Evolutionary conservation across 2,888 invertebrate genomes (phyloP).

Genomic region (Oligia fasciuncula): DNA sequence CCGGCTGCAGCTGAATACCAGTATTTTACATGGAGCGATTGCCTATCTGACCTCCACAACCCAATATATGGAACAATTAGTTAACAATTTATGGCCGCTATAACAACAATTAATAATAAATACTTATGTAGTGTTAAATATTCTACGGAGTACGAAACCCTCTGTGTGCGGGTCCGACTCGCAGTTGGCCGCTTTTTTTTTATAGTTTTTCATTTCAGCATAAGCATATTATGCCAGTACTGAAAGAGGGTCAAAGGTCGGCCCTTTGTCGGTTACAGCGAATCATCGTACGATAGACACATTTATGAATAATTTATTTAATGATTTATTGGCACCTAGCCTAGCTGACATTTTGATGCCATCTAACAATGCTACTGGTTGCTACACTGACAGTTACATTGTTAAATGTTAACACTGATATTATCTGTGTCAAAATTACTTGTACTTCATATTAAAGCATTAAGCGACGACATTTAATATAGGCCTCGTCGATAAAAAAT

Average conservation of each 20-base stretch:
- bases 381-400: constrained; percentile 19
- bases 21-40: no score
- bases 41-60: no score
- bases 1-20: no score
- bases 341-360: constrained; percentile 32
- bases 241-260: background rate
- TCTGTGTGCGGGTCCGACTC: background rate
- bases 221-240: background rate
- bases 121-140: background rate
- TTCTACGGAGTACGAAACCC: background rate
- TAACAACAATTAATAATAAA: no score
- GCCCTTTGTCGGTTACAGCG: constrained; percentile 1
- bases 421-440: constrained; percentile 13
- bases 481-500: no score
- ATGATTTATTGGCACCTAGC: constrained; percentile 30
- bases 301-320: constrained; percentile 48
- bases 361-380: constrained; percentile 41
- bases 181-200: background rate
- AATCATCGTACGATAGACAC: constrained; percentile 9
- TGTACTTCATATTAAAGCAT: background rate
- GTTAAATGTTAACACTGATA: constrained; percentile 37
- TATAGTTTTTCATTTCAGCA: constrained; percentile 3
- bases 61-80: no score
- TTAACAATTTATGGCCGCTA: no score
- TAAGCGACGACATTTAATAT: background rate